A percentile compares a stretch with the other conserved stretches of the same genome.
Conservation (phyloP, 2,797 vertebrate species). For the Rhinophrynus dorsalis region DNA sequence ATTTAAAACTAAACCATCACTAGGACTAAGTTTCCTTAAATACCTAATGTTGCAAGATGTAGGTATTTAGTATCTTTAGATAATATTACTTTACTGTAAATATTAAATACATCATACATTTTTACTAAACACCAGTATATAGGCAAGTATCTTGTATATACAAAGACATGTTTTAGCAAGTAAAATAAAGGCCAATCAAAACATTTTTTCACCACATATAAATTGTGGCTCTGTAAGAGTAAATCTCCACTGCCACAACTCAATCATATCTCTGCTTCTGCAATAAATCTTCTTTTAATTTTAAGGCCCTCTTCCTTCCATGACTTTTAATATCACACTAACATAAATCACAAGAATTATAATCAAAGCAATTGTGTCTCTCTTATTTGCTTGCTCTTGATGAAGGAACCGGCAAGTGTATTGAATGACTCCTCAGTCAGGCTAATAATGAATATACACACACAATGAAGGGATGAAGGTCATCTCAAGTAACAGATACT, state of each 20-base stretch:
- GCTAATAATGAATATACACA: conserved; percentile 1
- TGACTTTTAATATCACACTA: conserved; percentile 5
- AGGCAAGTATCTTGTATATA: too few species aligned
- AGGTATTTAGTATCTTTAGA: too few species aligned
- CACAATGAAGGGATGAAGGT: conserved; percentile 24
- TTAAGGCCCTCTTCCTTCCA: conserved; percentile 15
- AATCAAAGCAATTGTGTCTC: conserved; percentile 26
- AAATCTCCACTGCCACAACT: conserved; percentile 10
- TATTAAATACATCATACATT: too few species aligned
- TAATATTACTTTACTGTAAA: too few species aligned
- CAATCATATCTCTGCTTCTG: not conserved
- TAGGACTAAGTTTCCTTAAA: too few species aligned
- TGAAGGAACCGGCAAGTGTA: not conserved
- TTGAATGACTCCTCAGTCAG: not conserved
- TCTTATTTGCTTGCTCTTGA: conserved; percentile 1
- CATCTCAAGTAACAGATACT: not conserved
- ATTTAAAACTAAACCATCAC: too few species aligned
- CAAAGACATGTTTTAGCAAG: not conserved
- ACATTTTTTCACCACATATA: not conserved
- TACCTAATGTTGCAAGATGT: too few species aligned
- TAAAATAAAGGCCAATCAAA: not conserved
- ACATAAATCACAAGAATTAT: conserved; percentile 24
- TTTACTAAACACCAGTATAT: too few species aligned
- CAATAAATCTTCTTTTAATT: conserved; percentile 22
- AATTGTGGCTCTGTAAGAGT: not conserved